phyloP scores from a whole-genome alignment of 2,113 vertebrate species.

The Eulemur rufifrons region DNA sequence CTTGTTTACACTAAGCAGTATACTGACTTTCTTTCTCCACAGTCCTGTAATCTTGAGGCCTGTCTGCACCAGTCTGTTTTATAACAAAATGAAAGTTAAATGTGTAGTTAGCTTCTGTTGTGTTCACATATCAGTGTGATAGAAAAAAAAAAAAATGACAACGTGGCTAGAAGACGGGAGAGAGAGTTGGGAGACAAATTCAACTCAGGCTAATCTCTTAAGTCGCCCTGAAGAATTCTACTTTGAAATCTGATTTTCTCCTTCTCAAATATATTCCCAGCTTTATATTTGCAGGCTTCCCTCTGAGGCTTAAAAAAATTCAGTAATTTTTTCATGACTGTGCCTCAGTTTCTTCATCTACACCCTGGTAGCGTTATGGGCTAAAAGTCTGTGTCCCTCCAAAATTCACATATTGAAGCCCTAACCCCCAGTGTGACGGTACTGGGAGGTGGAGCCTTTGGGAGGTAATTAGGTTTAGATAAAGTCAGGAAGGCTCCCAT shows the following conservation, averaged over 20 bases:
- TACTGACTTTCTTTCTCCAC: neutral
- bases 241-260: neutral
- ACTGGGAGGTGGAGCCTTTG: neutral
- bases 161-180: neutral
- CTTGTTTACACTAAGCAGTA: neutral
- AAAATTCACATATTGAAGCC: neutral
- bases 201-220: neutral
- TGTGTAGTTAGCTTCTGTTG: conserved; percentile 56
- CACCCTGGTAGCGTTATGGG: neutral
- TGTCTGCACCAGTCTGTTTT: conserved; percentile 58
- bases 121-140: conserved; percentile 35
- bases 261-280: conserved; percentile 12
- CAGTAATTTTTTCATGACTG: conserved; percentile 13
- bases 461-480: neutral
- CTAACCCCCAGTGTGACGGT: neutral
- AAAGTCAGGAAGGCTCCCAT: neutral
- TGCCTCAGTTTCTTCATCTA: conserved; percentile 41
- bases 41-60: conserved; percentile 43
- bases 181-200: neutral
- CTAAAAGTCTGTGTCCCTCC: neutral
- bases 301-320: neutral
- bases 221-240: conserved; percentile 16
- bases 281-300: neutral
- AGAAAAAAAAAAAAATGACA: neutral
- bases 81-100: conserved; percentile 63